Base-by-base conservation (phyloP, 2,113 vertebrate species). In the Ifrita kowaldi region DNA sequence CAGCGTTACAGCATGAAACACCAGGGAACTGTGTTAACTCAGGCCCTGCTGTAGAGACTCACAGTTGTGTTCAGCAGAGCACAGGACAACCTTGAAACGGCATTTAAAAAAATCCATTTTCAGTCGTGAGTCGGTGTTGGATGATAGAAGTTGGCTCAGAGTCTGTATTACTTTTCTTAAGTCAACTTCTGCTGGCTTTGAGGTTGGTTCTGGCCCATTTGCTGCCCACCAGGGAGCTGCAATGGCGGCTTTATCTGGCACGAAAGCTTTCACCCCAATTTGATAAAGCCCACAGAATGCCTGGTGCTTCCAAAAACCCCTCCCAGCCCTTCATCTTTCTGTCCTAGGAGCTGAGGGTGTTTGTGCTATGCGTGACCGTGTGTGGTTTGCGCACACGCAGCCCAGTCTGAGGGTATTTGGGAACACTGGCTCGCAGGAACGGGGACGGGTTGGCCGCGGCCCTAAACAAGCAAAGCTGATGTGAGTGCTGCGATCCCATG, bases 381-480 rank as follows among this genome's bases (percentile, higher is more conserved):
- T 56, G 82, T 85, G 87, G 90, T 68, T 87, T 73, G 65, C 1
- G 1, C 63, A 37, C 65, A 69, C 2, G 1, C 85, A 59, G 32
- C 35, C 55, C 24, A 1, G 2, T 35, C 73, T 4, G 62, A 60
- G 77, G 69, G 78, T n/a, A 71, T 75, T 81, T 87, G 91, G 81
- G 80, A 95, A 59, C 77, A 17, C 69, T 71, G 88, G 76, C 56
- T 50, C 1, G 20, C 28, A 32, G 88, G 49, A 88, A 19, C 1
- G 2, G 42, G 57, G 84, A 37, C 0, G 7, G 56, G 4, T 26
- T 95, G 93, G 89, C 91, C 71, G 77, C 12, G 3, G 46, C 78
- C 89, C 87, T 82, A 71, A 84, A 52, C 56, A 87, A 95, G 87
- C 86, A 94, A 37, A 87, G 94, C 89, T 69, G 75, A 82, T 69